These are phyloP conservation scores for Aplysia californica DNA, from an alignment of 1,140 invertebrate genomes.

Conservation along the genomic window DNA sequence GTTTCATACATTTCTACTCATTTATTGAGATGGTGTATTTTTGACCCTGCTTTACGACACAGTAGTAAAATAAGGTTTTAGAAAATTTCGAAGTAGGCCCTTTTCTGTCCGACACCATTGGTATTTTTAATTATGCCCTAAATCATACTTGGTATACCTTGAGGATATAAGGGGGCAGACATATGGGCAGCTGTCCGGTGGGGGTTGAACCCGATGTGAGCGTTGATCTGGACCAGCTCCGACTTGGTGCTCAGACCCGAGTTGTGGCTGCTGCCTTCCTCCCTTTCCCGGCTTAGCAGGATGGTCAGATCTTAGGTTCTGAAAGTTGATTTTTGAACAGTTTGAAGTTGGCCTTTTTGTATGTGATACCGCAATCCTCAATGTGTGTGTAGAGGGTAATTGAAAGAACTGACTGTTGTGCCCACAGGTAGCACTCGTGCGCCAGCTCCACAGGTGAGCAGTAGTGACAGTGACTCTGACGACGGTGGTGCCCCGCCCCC, in stretches of 20 bases:
- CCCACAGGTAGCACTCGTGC: too few species aligned
- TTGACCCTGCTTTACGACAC: too few species aligned
- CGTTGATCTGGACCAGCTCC: conserved; percentile 81
- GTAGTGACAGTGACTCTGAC: conserved; percentile 34
- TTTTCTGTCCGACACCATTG: neutral
- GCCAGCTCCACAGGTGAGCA: too few species aligned
- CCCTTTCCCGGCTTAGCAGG: conserved; percentile 69
- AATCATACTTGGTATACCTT: neutral
- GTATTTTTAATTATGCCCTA: neutral
- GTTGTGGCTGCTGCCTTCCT: conserved; percentile 73
- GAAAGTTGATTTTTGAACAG: too few species aligned
- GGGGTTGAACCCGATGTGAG: conserved; percentile 49
- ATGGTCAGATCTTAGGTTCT: conserved; percentile 73
- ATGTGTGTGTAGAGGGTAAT: too few species aligned
- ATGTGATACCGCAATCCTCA: too few species aligned
- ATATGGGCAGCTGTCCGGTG: conserved; percentile 67
- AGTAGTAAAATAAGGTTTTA: neutral
- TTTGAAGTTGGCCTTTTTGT: too few species aligned
- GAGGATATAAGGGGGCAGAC: conserved; percentile 51
- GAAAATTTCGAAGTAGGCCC: neutral
- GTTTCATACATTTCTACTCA: too few species aligned
- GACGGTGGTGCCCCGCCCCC: conserved; percentile 16
- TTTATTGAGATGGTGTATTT: too few species aligned
- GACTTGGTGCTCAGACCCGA: conserved; percentile 92
- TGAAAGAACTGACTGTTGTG: too few species aligned